A percentile compares a stretch with the other conserved stretches of the same genome.
Conservation (phyloP, 2,888 invertebrate species). For the Drosophila acutilabella region DNA sequence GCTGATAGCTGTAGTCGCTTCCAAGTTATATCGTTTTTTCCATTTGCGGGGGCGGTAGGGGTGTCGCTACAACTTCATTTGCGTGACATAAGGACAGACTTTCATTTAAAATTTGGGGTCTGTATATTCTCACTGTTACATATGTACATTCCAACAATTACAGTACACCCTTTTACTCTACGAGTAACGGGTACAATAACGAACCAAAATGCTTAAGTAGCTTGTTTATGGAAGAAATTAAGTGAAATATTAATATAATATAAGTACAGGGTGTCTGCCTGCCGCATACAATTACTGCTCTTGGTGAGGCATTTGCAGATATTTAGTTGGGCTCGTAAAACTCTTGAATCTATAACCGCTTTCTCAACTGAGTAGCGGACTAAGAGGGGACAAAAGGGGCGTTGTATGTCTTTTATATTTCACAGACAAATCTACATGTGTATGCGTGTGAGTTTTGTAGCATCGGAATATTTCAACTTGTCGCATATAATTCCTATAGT, state of each 20-base stretch:
- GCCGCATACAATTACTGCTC: background rate
- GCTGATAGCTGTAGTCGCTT: too few relatives aligned
- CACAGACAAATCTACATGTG: conserved; percentile 30
- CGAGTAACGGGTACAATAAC: too few relatives aligned
- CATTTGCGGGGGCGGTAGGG: too few relatives aligned
- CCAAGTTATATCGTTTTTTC: too few relatives aligned
- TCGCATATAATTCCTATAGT: conserved; percentile 19
- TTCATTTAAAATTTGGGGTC: too few relatives aligned
- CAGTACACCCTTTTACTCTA: too few relatives aligned
- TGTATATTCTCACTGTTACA: too few relatives aligned
- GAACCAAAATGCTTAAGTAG: background rate
- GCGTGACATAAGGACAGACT: too few relatives aligned
- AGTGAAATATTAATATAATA: background rate
- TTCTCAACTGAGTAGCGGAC: conserved; percentile 15
- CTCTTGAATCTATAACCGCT: conserved; percentile 60
- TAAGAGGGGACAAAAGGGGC: background rate
- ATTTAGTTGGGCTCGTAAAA: conserved; percentile 70
- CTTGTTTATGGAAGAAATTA: background rate
- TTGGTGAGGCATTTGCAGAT: conserved; percentile 40
- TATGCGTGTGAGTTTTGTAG: conserved; percentile 12
- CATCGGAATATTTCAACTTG: background rate
- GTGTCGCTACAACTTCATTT: too few relatives aligned
- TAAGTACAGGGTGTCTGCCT: background rate
- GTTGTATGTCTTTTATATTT: conserved; percentile 31
- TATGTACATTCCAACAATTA: too few relatives aligned